Conservation (phyloP, 2,797 vertebrate species). For the Brachyalestes nurse region DNA sequence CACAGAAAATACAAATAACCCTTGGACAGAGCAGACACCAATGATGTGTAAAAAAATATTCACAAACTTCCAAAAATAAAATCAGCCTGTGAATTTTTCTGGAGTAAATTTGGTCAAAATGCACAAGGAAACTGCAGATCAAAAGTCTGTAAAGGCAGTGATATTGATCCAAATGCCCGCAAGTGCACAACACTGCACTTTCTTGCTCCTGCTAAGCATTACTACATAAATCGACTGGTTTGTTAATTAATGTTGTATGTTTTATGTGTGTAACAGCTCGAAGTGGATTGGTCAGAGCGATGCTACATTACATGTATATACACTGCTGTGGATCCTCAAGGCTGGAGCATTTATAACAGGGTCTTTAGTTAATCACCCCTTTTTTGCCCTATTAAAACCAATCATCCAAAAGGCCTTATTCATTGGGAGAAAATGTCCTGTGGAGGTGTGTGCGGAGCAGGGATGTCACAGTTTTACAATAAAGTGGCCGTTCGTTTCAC, state of each 20-base stretch:
- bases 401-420: not conserved
- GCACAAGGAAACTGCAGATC: constrained; percentile 45
- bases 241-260: not conserved
- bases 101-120: constrained; percentile 61
- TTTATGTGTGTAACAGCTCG: not conserved
- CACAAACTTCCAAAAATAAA: constrained; percentile 72
- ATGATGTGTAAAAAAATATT: constrained; percentile 76
- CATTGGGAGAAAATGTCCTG: not conserved
- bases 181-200: constrained; percentile 15
- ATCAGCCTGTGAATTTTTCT: constrained; percentile 45
- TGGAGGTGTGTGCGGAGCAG: constrained; percentile 40
- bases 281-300: not conserved
- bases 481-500: constrained; percentile 59
- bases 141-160: constrained; percentile 45
- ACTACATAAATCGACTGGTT: constrained; percentile 14
- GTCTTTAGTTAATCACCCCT: constrained; percentile 5
- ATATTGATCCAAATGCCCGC: constrained; percentile 18
- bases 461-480: constrained; percentile 61
- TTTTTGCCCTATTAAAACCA: not conserved
- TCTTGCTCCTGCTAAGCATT: not conserved
- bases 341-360: constrained; percentile 14
- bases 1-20: constrained; percentile 20
- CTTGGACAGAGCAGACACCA: constrained; percentile 40
- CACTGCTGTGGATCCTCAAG: constrained; percentile 14
- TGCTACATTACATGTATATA: not conserved